A percentile compares a stretch with the other conserved stretches of the same genome.
Conservation (phyloP, 1,140 invertebrate species). For the Euglossa dilemma region DNA sequence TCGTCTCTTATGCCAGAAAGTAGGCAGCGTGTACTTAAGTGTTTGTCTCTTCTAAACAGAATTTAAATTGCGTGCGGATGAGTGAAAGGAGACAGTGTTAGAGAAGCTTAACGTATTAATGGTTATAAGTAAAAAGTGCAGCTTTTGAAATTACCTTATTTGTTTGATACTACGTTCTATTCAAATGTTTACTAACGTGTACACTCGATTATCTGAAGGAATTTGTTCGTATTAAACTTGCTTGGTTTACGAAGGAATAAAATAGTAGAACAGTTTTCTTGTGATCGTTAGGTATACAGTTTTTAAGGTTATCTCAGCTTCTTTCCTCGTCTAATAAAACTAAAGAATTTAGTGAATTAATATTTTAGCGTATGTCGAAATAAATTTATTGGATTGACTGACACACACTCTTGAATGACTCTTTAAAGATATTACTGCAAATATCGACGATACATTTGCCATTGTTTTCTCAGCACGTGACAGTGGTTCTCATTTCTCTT, state of each 20-base stretch:
- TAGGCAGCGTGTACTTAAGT: neutral
- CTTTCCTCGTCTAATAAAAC: neutral
- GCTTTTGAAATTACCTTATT: neutral
- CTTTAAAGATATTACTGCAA: neutral
- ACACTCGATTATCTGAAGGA: neutral
- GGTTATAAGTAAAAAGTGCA: neutral
- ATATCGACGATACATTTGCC: neutral
- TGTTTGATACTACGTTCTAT: neutral
- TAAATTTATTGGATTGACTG: neutral
- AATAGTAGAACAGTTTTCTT: neutral
- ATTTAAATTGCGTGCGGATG: neutral
- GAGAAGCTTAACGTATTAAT: neutral
- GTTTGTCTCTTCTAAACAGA: conserved; percentile 7
- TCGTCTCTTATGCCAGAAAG: conserved; percentile 28
- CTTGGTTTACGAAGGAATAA: neutral
- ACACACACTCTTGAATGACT: neutral
- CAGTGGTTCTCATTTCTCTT: conserved; percentile 1
- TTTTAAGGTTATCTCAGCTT: neutral
- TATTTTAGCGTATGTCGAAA: neutral
- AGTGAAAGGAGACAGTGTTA: neutral
- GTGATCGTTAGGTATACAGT: neutral
- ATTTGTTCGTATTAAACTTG: neutral
- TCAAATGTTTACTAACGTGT: neutral
- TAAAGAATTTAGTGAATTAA: neutral
- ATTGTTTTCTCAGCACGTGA: neutral